Percentiles rank a stretch among this genome's conserved stretches.
Evolutionary conservation across 2,888 invertebrate genomes (phyloP).

Genomic region (Cryptus armator): DNA sequence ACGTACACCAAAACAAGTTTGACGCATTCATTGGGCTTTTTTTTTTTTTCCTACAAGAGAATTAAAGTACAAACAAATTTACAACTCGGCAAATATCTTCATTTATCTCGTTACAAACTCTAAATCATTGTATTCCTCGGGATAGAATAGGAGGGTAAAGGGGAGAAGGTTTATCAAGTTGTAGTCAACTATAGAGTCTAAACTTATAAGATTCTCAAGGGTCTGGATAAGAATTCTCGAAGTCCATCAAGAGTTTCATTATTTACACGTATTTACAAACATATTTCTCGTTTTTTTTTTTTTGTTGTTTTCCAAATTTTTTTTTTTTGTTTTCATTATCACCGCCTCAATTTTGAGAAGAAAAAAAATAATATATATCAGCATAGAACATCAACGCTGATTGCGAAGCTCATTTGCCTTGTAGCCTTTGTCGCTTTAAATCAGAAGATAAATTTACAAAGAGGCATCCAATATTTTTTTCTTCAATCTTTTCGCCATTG

Average conservation of each 20-base stretch:
- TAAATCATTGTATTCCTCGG: not conserved
- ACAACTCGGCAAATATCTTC: conserved; percentile 16
- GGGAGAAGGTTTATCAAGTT: conserved; percentile 1
- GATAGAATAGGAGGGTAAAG: not conserved
- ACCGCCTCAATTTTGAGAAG: conserved; percentile 73
- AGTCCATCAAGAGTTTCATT: conserved; percentile 70
- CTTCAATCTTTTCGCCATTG: conserved; percentile 28
- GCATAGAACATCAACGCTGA: conserved; percentile 22
- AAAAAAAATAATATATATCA: conserved; percentile 75
- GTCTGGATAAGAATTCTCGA: conserved; percentile 32
- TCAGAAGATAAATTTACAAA: conserved; percentile 15
- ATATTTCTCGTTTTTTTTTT: conserved; percentile 55
- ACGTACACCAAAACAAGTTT: not conserved
- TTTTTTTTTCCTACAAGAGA: not conserved
- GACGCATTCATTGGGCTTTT: not conserved
- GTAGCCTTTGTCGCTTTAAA: conserved; percentile 16
- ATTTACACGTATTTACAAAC: conserved; percentile 84
- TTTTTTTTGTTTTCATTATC: conserved; percentile 33
- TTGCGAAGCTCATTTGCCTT: conserved; percentile 36
- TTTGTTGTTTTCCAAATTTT: not conserved
- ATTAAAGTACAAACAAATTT: conserved; percentile 21
- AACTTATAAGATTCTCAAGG: conserved; percentile 44
- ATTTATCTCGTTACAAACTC: conserved; percentile 13
- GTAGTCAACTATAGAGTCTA: conserved; percentile 31
- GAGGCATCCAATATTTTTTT: conserved; percentile 25